phyloP scores from a whole-genome alignment of 1,140 invertebrate genomes.

The Gonatopus flavifemur region DNA sequence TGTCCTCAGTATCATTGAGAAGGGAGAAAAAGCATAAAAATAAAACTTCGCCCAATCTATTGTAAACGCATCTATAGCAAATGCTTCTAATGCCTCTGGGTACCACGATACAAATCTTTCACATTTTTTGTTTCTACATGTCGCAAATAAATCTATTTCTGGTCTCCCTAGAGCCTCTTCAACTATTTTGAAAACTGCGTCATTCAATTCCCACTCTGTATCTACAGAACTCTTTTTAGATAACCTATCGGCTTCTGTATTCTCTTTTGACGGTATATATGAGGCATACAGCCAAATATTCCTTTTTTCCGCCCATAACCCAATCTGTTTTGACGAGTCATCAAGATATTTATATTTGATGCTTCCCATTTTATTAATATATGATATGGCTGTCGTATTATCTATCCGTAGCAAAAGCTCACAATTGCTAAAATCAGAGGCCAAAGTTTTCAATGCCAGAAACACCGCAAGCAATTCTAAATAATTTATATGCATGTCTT shows the following conservation, averaged over 20 bases:
- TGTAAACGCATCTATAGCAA: conserved; percentile 14
- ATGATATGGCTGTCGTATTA: conserved; percentile 10
- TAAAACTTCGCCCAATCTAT: conserved; percentile 1
- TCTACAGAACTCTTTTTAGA: conserved; percentile 11
- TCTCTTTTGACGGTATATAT: conserved; percentile 7
- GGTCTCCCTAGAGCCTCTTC: conserved; percentile 3
- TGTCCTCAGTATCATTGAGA: conserved; percentile 13
- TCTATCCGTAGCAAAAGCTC: conserved; percentile 27
- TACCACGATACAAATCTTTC: conserved; percentile 11
- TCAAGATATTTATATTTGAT: conserved; percentile 7
- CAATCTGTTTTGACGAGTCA: conserved; percentile 4
- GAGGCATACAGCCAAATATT: conserved; percentile 8
- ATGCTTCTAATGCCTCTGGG: conserved; percentile 10
- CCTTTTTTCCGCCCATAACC: conserved; percentile 9
- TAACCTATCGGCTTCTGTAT: conserved; percentile 4
- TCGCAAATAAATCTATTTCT: conserved; percentile 15
- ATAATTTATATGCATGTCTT: conserved; percentile 10
- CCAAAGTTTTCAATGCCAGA: conserved; percentile 8
- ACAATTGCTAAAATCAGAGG: conserved; percentile 15
- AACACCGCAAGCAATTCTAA: conserved; percentile 14
- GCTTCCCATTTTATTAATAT: conserved; percentile 15
- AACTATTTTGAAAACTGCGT: background rate
- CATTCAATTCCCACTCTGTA: conserved; percentile 6
- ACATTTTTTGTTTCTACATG: conserved; percentile 10
- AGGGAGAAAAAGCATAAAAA: conserved; percentile 33